Evolutionary conservation across 2,113 vertebrate species (phyloP), one percentile per base, ranked within the genome.

Genomic region (Gallinago media): DNA sequence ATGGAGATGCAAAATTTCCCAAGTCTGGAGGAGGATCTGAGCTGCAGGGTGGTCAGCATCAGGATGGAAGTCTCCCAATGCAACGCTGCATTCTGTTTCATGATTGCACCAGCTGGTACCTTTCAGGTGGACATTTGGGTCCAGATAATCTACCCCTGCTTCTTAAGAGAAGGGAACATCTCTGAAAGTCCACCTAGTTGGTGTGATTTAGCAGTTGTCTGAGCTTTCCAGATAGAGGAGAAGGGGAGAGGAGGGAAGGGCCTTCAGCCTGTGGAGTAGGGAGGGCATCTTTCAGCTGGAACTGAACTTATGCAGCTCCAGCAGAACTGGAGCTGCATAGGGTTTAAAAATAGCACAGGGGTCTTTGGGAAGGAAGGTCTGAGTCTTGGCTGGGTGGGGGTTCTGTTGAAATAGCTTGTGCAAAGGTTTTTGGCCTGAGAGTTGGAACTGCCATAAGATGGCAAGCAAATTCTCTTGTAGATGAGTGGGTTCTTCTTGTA

Each of bases 301-400:
- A 42, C 40, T 42, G 40, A 42, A 42, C 40, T 42, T 42, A 42
- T 15, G 40, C 40, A 42, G 40, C 40, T 42, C 40, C 40, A 42
- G 40, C 40, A 42, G 40, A 42, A 5, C 36, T 66, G 75, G 15
- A 36, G 50, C 17, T 11, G 12, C 29, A 58, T 58, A 15, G 68
- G n/a, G 12, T 32, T 8, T 13, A 22, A 42, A 90, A 85, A 7
- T 7, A 3, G 7, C 0, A 0, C 3, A 3, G 66, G 13, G 7
- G 3, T 66, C 50, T 76, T 90, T 40, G n/a, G n/a, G 79, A 73
- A 79, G 54, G 23, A 74, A 82, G 42, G 29, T 25, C 36, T 75
- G 78, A 85, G 52, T 61, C 34, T 22, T 85, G 32, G 31, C 52
- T 77, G n/a, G 18, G 0, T 66, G 75, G 46, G 34, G 12, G 32